These are phyloP conservation scores for Drosophila histrio DNA, from an alignment of 2,888 invertebrate genomes.

Conservation along the genomic window DNA sequence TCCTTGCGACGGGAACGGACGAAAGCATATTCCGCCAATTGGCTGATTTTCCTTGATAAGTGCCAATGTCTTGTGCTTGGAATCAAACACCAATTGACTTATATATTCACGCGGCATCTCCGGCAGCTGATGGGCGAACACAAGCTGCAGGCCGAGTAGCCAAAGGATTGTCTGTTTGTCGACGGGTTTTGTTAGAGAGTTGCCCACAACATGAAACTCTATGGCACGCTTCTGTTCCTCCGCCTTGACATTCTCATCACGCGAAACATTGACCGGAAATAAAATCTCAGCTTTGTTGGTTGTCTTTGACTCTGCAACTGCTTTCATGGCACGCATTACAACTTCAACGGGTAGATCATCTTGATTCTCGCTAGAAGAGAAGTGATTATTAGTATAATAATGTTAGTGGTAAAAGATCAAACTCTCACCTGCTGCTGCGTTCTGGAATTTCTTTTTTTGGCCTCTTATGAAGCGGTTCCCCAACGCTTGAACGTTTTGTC, in stretches of 20 bases:
- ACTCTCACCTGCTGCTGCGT: constrained; percentile 62
- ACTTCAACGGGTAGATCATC: constrained; percentile 91
- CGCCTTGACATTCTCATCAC: constrained; percentile 95
- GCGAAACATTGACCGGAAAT: constrained; percentile 92
- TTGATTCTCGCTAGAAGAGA: constrained; percentile 83
- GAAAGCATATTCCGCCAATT: constrained; percentile 98
- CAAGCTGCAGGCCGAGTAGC: constrained; percentile 93
- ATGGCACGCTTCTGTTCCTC: constrained; percentile 96
- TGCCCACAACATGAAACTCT: constrained; percentile 96
- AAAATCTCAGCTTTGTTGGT: constrained; percentile 87
- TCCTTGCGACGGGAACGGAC: constrained; percentile 96
- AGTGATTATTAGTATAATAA: not conserved
- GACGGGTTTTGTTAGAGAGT: constrained; percentile 94
- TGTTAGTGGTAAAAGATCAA: not conserved
- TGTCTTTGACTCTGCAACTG: constrained; percentile 92
- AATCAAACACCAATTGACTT: constrained; percentile 96
- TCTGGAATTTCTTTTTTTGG: constrained; percentile 83
- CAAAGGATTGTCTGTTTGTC: constrained; percentile 96
- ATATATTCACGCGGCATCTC: constrained; percentile 99
- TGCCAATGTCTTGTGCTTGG: constrained; percentile 96
- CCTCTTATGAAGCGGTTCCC: constrained; percentile 82
- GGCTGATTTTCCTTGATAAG: constrained; percentile 95
- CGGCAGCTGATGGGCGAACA: constrained; percentile 97
- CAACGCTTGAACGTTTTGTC: constrained; percentile 64
- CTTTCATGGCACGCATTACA: constrained; percentile 92